Base-by-base conservation (phyloP, 37 sponge, comb jelly and placozoan genomes). In the Chondrilla cf. caribensis region DNA sequence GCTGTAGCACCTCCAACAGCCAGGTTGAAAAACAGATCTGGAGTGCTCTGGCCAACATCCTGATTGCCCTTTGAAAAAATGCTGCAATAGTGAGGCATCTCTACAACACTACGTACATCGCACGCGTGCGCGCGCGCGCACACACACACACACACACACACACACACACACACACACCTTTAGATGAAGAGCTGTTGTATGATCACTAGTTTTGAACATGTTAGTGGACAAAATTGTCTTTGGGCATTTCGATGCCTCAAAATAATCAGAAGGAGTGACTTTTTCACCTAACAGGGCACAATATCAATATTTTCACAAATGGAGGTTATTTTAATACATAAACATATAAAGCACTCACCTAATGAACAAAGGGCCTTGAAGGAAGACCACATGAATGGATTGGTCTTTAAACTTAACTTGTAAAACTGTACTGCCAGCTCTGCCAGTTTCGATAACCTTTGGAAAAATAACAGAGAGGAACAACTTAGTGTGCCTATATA, bases 341-440 rank as follows among this genome's bases (percentile, higher is more conserved):
- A 43, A 11, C 42, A 2, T 22, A 42, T 2, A 2, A 19, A 38
- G 7, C 26, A 4, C 71, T 38, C 35, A 84, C 90, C 94, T 55
- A 87, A 58, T 60, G 85, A 80, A 86, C 89, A 91, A 9, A 97
- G 86, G 9, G 80, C 79, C 64, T 89, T 77, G 58, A 86, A 93
- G 11, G 92, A 88, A 26, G 92, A 86, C 97, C 97, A 97, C 36
- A 97, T 75, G 71, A 86, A 89, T 11, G 97, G 97, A 60, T 97
- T 97, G 43, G 76, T 72, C 78, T 87, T 89, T 31, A 97, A 83
- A 58, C 90, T 84, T 15, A 54, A 54, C 24, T 73, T 60, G 80
- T 87, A 97, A 60, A 66, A 84, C 37, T 78, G 55, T 11, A 82
- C 82, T 2, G 96, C 89, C 37, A 92, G 87, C 31, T 84, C 77